Evolutionary conservation across 53 echinoderm and acorn worm species (phyloP), one percentile per base, ranked within the genome.

Genomic region (Antedon mediterranea): DNA sequence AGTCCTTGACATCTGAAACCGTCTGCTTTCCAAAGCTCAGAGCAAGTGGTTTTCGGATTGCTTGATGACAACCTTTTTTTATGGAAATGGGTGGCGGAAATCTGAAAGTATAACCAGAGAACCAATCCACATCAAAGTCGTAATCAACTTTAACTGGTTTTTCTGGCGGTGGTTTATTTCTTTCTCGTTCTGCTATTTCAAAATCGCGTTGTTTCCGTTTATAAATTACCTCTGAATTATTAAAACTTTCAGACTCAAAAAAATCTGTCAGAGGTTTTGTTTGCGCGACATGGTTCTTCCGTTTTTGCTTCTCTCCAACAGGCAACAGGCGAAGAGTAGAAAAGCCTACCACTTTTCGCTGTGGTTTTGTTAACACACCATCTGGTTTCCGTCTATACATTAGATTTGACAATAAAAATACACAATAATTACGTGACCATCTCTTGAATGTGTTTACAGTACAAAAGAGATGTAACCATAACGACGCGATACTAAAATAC

Each of bases 1-100:
- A 91, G 32, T 91, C 91, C 31, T 87, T 34, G 26, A 76, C 34
- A 18, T 57, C 57, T 57, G 20, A 8, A 57, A 57, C 20, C 9
- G 57, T 3, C 3, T 57, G 11, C 14, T 2, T 26, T 18, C 57
- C 57, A 23, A 57, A 57, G 23, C 57, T 57, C 9, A 57, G 57
- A 11, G 57, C 14, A 6, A 57, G 20, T 57, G 57, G 57, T 26
- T 57, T 57, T 57, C 57, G 57, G 57, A 57, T 8, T 3, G 57
- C 57, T 18, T 57, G 57, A 18, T 57, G 57, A 26, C 57, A 57
- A 18, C 57, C 57, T 57, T 13, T 13, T 23, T 57, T 57, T 20
- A 57, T 57, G 23, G 57, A 57, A 2, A 57, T 57, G 11, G 57
- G 57, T 18, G 7, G 57, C 20, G 57, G 57, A 57, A 57, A 57